phyloP scores from a whole-genome alignment of 2,113 vertebrate genomes.

The Callocephalon fimbriatum region DNA sequence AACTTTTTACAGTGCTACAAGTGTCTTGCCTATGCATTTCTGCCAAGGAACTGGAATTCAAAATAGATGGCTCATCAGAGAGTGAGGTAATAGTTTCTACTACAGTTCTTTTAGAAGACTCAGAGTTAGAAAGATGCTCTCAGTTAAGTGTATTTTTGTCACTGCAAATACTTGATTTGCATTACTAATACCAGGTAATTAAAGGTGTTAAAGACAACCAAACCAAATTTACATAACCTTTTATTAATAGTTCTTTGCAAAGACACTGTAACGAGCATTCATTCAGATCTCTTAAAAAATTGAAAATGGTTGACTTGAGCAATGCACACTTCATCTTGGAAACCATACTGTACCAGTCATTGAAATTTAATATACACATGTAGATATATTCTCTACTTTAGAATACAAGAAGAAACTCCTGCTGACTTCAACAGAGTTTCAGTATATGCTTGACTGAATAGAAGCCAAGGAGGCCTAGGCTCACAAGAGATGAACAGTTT shows the following conservation, averaged over 20 bases:
- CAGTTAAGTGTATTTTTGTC: not conserved
- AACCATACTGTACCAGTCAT: not conserved
- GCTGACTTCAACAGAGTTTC: not conserved
- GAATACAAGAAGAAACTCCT: not conserved
- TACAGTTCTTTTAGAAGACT: constrained; percentile 40
- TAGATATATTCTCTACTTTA: not conserved
- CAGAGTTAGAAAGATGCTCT: not conserved
- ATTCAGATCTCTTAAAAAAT: not conserved
- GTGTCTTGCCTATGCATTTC: constrained; percentile 48
- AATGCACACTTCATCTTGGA: not conserved
- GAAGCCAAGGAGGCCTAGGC: not conserved
- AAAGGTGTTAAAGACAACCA: not conserved
- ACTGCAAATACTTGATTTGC: not conserved
- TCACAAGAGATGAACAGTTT: not conserved
- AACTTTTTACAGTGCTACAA: constrained; percentile 47
- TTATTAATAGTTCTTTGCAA: not conserved
- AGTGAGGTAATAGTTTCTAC: constrained; percentile 46
- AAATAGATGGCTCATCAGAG: constrained; percentile 52
- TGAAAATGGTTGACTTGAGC: not conserved
- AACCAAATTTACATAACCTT: not conserved
- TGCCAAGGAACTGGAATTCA: not conserved
- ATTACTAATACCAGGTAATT: not conserved
- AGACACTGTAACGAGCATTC: not conserved
- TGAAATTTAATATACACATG: not conserved
- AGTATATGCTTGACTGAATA: not conserved